Evolutionary conservation across 2,113 vertebrate genomes (phyloP), one percentile per base, ranked within the genome.

Genomic region (Symphodus melops): DNA sequence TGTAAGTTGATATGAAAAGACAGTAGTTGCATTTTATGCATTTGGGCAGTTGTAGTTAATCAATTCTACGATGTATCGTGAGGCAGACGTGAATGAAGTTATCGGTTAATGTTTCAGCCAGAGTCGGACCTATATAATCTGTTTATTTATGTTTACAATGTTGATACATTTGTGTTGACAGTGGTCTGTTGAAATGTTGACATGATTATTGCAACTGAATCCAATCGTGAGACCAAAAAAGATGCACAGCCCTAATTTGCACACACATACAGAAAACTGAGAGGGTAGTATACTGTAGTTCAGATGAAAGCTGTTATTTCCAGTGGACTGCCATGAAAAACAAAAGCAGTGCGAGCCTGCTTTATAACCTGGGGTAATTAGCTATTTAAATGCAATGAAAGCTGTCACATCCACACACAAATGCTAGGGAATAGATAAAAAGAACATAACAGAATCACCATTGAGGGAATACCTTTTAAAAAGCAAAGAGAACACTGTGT

Each of bases 321-420:
- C 53, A 61, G 41, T 73, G 17, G 20, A 57, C 36, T 39, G 37
- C 78, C 65, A 61, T 28, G 53, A 82, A 75, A 52, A 70, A 62
- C 67, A 72, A 55, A 72, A 67, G 46, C 23, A 20, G 68, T 71
- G 51, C 20, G 11, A 33, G 75, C 42, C 23, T 16, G 85, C 64
- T 83, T 79, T 80, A 68, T 83, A 59, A 53, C 62, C 21, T 49
- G 51, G 62, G 80, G 68, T 91, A 92, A 93, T 91, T 86, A 91
- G 88, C 88, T 70, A 91, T 93, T 94, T 93, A 93, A 93, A 93
- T 94, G 91, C 92, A 93, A 92, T 68, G 74, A 75, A 80, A 79
- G 49, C 73, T 70, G 65, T 21, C 85, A 82, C 72, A 75, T n/a
- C n/a, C 60, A 69, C 54, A 68, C 21, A 77, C 60, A 83, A 58